Evolutionary conservation across 2,888 invertebrate genomes (phyloP).

Genomic region (Torymus auratus): DNA sequence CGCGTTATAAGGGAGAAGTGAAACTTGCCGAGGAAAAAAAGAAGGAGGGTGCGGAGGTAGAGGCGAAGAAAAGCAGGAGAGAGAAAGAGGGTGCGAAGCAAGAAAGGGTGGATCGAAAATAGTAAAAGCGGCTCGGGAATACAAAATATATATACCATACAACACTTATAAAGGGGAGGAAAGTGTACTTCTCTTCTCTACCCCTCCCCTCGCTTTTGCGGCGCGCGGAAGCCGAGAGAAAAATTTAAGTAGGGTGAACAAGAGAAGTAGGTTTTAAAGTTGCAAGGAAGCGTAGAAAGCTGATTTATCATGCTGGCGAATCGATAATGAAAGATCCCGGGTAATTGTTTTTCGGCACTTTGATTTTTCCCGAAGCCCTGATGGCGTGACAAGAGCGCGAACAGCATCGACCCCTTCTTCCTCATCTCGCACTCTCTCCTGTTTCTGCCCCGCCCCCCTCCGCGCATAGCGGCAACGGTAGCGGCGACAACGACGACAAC

Average conservation of each 20-base stretch:
- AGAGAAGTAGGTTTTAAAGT: not conserved
- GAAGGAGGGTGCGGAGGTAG: conserved; percentile 7
- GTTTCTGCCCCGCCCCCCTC: conserved; percentile 1
- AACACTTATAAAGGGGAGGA: conserved; percentile 10
- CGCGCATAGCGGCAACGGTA: not conserved
- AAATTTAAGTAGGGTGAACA: not conserved
- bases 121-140: conserved; percentile 19
- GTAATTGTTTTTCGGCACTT: conserved; percentile 59
- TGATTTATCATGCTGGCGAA: conserved; percentile 16
- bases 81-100: not conserved
- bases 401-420: not conserved
- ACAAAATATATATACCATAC: not conserved
- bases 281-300: conserved; percentile 33
- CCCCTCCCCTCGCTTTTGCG: not conserved
- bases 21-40: conserved; percentile 26
- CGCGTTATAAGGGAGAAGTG: conserved; percentile 5
- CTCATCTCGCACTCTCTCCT: conserved; percentile 2
- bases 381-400: too few relatives aligned
- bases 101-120: conserved; percentile 29
- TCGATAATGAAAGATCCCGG: conserved; percentile 59
- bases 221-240: not conserved
- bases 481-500: conserved; percentile 28
- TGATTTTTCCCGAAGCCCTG: not conserved
- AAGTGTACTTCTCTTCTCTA: too few relatives aligned
- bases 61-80: not conserved